These are phyloP conservation scores for human (Homo sapiens) DNA, from an alignment of 2,113 vertebrate species.

Conservation along the genomic window DNA sequence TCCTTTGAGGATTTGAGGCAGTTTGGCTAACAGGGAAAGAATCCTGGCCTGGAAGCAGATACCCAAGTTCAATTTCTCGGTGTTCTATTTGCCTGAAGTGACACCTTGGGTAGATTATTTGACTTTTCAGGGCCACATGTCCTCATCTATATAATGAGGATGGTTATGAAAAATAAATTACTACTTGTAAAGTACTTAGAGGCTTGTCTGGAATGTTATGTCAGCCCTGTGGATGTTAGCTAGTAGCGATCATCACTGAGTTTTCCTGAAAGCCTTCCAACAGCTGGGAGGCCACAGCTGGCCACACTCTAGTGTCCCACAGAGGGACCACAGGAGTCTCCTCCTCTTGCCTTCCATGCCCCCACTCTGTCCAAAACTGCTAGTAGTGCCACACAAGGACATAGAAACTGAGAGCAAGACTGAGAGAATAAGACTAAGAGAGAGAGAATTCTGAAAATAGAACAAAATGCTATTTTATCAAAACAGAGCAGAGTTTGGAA, in stretches of 20 bases:
- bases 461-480: neutral
- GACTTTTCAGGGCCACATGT: neutral
- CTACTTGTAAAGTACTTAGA: neutral
- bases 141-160: neutral
- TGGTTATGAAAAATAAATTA: neutral
- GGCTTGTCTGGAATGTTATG: neutral
- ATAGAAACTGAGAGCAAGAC: neutral
- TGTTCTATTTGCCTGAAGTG: neutral
- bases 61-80: neutral
- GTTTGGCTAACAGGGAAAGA: neutral
- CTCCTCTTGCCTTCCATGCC: no score
- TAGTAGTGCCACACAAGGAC: accelerated
- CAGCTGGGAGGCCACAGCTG: neutral
- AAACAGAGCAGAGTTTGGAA: neutral
- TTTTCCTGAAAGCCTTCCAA: neutral
- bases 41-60: neutral
- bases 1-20: neutral
- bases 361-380: neutral
- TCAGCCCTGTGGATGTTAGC: neutral
- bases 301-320: neutral
- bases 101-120: neutral
- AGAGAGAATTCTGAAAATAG: neutral
- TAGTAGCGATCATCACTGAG: neutral
- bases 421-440: neutral
- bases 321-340: neutral